Conservation (phyloP, 1,140 invertebrate genomes). For the Drosophila carrolli region DNA sequence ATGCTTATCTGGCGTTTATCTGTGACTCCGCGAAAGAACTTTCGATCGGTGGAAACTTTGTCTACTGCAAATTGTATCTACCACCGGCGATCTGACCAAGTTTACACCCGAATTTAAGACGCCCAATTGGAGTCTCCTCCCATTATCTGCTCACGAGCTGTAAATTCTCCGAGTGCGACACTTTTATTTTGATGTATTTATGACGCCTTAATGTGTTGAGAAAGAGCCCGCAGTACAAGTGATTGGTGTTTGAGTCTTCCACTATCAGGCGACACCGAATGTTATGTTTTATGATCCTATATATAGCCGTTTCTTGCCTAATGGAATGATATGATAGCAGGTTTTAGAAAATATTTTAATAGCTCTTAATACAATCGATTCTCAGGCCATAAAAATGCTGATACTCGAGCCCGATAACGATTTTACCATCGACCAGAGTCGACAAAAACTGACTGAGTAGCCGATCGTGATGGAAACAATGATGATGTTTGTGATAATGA, state of each 20-base stretch:
- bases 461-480: slow-evolving; percentile 12
- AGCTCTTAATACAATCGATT: slow-evolving; percentile 83
- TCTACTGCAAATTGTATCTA: slow-evolving; percentile 62
- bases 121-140: slow-evolving; percentile 53
- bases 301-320: slow-evolving; percentile 80
- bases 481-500: slow-evolving; percentile 19
- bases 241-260: slow-evolving; percentile 59
- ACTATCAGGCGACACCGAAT: slow-evolving; percentile 66
- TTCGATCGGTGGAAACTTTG: slow-evolving; percentile 35
- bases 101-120: slow-evolving; percentile 27
- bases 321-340: slow-evolving; percentile 82
- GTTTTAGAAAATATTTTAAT: slow-evolving; percentile 82
- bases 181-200: slow-evolving; percentile 83
- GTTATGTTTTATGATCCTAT: slow-evolving; percentile 78
- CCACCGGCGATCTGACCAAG: slow-evolving; percentile 38
- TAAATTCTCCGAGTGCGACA: slow-evolving; percentile 69
- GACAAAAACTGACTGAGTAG: slow-evolving; percentile 32
- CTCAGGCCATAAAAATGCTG: slow-evolving; percentile 70
- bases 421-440: slow-evolving; percentile 38
- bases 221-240: slow-evolving; percentile 43
- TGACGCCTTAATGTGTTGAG: slow-evolving; percentile 64
- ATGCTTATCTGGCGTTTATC: slow-evolving; percentile 78
- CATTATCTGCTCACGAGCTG: slow-evolving; percentile 63
- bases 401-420: slow-evolving; percentile 55
- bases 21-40: slow-evolving; percentile 9